Evolutionary conservation across 2,113 vertebrate genomes (phyloP), one percentile per base, ranked within the genome.

Genomic region (Perognathus longimembris): DNA sequence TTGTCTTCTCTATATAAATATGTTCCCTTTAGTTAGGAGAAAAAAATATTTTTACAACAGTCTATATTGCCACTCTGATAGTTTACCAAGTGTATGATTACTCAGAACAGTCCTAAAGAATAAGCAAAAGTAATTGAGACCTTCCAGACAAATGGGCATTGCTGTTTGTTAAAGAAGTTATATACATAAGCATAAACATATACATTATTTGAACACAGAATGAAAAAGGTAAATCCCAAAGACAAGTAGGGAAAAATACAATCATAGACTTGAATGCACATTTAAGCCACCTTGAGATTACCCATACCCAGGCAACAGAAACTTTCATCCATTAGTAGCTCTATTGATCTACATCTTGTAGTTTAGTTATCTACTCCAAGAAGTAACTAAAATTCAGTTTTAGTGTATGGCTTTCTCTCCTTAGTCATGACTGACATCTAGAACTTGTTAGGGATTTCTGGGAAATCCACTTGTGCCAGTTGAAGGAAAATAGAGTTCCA

Each of bases 11-110:
- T 69, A 22, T 70, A 40, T 66, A 59, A 75, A 83, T 30, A 6
- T 69, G 7, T 61, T 22, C 17, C 66, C 73, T 78, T 50, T 88
- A 61, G 40, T 83, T 92, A 90, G n/a, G 24, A 93, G 50, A 78
- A 50, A 89, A 5, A 89, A 30, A 74, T 61, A 71, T 78, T 77
- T 24, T 87, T 84, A 69, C 38, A 63, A 76, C 0, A 26, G 0
- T 79, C 42, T 84, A 21, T 70, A 70, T 40, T 73, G 84, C 45
- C 4, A 73, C 17, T 85, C 34, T 92, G 79, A 67, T 17, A 88
- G 91, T 59, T 89, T 20, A 50, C 24, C n/a, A 32, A 32, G 24
- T 61, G 40, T 70, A 42, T 70, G 30, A 5, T n/a, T 76, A 64
- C 24, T 92, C 59, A 28, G 17, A 57, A 28, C 26, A 45, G 42